phyloP scores from a whole-genome alignment of 2,888 invertebrate genomes.

The Campopleginae sp. region DNA sequence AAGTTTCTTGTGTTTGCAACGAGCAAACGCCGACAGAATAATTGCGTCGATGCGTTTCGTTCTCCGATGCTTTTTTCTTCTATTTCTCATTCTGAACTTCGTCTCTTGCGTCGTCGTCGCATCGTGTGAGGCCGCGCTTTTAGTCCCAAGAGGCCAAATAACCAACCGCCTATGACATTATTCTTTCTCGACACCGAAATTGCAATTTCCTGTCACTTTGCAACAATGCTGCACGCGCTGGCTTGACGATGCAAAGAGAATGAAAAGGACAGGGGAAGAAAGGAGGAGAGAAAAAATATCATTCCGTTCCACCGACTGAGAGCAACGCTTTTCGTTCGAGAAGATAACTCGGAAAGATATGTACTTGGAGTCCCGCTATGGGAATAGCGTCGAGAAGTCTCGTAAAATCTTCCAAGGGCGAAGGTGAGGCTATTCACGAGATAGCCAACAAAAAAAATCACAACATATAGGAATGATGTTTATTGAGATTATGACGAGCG shows the following conservation, averaged over 20 bases:
- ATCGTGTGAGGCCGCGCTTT: conserved; percentile 13
- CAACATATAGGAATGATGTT: conserved; percentile 76
- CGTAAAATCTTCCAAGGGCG: conserved; percentile 74
- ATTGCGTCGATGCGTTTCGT: conserved; percentile 73
- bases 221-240: conserved; percentile 50
- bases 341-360: conserved; percentile 57
- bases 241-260: conserved; percentile 30
- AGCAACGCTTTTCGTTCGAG: conserved; percentile 38
- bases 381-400: conserved; percentile 66
- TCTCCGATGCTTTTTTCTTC: conserved; percentile 1
- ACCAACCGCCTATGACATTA: conserved; percentile 52
- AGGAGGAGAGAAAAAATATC: conserved; percentile 32
- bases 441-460: conserved; percentile 28
- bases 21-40: conserved; percentile 78
- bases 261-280: neutral
- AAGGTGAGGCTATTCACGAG: conserved; percentile 67
- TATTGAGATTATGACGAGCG: conserved; percentile 78
- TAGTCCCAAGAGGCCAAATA: conserved; percentile 30
- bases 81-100: neutral
- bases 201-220: conserved; percentile 66
- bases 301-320: conserved; percentile 62
- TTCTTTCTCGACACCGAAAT: conserved; percentile 58
- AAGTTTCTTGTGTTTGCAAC: conserved; percentile 71
- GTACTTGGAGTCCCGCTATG: conserved; percentile 36
- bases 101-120: neutral